Percentiles rank a stretch among this genome's conserved stretches.
Evolutionary conservation across 92 coral and sea anemone species (phyloP).

Genomic region (Epizoanthus fatuus): DNA sequence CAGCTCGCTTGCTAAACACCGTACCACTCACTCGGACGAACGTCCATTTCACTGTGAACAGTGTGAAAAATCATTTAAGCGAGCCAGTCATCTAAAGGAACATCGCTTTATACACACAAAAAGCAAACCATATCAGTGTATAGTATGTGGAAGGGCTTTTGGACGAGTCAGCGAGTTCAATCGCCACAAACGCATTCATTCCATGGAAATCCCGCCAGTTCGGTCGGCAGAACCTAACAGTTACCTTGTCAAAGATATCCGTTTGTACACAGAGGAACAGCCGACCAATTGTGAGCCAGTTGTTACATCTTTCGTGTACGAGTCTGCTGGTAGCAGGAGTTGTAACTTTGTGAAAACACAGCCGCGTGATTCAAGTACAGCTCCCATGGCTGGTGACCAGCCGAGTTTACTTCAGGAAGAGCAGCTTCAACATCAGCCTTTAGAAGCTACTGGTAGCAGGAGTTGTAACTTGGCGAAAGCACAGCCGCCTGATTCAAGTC

Average conservation of each 20-base stretch:
- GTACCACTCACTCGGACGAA: slow-evolving; percentile 6
- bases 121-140: background rate
- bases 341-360: background rate
- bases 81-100: background rate
- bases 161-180: slow-evolving; percentile 13
- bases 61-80: slow-evolving; percentile 1
- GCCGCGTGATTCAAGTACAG: too few relatives aligned
- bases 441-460: too few relatives aligned
- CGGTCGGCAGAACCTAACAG: background rate
- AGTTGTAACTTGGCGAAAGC: too few relatives aligned
- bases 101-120: slow-evolving; percentile 12
- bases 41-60: slow-evolving; percentile 21
- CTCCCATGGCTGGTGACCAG: too few relatives aligned
- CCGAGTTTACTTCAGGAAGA: too few relatives aligned
- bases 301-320: background rate
- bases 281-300: background rate
- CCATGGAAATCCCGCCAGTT: background rate
- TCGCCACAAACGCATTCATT: slow-evolving; percentile 11
- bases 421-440: too few relatives aligned
- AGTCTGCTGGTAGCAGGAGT: background rate
- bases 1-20: slow-evolving; percentile 2
- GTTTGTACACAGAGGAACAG: background rate
- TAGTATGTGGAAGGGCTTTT: slow-evolving; percentile 1
- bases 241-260: background rate
- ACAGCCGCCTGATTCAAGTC: too few relatives aligned